Evolutionary conservation across 2,888 invertebrate genomes (phyloP).

Genomic region (Prenolepis imparis): DNA sequence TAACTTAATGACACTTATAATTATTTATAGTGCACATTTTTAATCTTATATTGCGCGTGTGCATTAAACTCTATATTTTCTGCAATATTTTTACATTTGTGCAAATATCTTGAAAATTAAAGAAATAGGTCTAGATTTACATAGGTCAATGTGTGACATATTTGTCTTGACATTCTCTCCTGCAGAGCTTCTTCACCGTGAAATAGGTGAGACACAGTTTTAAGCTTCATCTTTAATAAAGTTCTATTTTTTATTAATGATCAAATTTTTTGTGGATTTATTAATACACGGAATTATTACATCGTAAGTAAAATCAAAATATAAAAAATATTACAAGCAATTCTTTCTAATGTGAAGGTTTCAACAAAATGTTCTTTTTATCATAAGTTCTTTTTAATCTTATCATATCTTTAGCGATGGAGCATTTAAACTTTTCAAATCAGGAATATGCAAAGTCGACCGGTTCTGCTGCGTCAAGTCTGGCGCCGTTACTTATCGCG

Average conservation of each 20-base stretch:
- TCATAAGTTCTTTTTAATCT: background rate
- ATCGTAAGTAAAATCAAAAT: background rate
- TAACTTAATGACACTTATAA: background rate
- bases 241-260: background rate
- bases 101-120: background rate
- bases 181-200: background rate
- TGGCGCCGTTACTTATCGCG: constrained; percentile 39
- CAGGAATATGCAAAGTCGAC: background rate
- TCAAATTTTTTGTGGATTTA: background rate
- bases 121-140: background rate
- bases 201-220: background rate
- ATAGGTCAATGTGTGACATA: background rate
- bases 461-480: background rate
- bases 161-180: background rate
- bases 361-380: background rate
- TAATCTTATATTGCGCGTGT: background rate
- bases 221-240: background rate
- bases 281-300: background rate
- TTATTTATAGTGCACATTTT: background rate
- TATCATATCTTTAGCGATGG: background rate
- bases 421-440: background rate
- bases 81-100: background rate
- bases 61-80: background rate
- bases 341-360: background rate
- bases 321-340: background rate